These are phyloP conservation scores for Sturnus vulgaris DNA, from an alignment of 2,113 vertebrate species.

Conservation along the genomic window DNA sequence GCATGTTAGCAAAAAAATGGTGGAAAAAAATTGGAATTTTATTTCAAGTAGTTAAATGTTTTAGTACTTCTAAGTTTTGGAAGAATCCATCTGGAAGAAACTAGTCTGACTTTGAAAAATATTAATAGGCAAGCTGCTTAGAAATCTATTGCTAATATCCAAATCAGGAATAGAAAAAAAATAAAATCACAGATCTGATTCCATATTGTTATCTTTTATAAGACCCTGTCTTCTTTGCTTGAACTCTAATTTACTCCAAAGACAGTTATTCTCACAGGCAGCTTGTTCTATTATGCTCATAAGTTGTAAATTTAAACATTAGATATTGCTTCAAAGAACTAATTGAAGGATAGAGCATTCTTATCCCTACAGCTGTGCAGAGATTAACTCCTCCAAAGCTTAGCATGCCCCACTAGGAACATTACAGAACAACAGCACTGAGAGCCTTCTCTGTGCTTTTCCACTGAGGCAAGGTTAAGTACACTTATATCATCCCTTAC, in stretches of 20 bases:
- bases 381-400: background rate
- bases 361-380: background rate
- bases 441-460: background rate
- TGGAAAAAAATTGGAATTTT: background rate
- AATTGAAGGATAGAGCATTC: background rate
- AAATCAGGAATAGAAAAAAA: background rate
- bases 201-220: background rate
- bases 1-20: background rate
- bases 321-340: slow-evolving; percentile 18
- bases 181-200: background rate
- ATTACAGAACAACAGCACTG: background rate
- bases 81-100: background rate
- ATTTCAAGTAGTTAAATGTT: background rate
- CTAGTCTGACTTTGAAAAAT: background rate
- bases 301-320: background rate
- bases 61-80: background rate
- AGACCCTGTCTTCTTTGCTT: background rate
- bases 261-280: background rate
- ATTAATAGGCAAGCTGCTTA: background rate
- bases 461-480: slow-evolving; percentile 22
- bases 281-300: background rate
- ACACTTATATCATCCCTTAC: background rate
- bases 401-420: background rate
- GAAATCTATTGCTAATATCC: background rate
- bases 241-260: background rate